Conservation (phyloP, 2,797 vertebrate species). For the Anolis apletophallus region DNA sequence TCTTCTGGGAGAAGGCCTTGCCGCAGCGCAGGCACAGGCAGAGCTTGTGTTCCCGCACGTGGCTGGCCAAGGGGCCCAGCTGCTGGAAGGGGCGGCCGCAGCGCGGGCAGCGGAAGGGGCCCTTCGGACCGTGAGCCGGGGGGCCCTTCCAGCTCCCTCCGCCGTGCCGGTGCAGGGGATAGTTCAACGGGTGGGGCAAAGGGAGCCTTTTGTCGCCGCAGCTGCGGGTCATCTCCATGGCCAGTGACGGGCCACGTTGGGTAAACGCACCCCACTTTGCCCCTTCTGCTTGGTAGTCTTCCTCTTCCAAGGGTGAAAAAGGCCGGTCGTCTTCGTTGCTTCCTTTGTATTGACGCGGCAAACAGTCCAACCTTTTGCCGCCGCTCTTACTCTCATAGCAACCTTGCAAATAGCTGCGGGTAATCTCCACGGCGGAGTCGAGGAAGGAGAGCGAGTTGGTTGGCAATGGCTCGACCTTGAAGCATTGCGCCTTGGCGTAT, state of each 20-base stretch:
- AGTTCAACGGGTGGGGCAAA: too few relatives aligned
- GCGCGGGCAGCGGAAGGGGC: conserved; percentile 74
- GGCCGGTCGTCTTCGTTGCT: too few relatives aligned
- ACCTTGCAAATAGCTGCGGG: conserved; percentile 30
- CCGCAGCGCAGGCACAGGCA: conserved; percentile 77
- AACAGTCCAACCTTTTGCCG: conserved; percentile 23
- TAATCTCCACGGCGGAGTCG: conserved; percentile 22
- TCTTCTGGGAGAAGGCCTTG: conserved; percentile 75
- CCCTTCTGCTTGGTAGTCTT: conserved; percentile 19
- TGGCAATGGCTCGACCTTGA: too few relatives aligned
- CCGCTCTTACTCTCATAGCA: conserved; percentile 27
- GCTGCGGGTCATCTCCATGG: too few relatives aligned
- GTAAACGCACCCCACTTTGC: too few relatives aligned
- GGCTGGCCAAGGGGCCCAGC: conserved; percentile 71
- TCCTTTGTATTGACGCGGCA: neutral
- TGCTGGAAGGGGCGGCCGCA: conserved; percentile 78
- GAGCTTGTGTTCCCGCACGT: conserved; percentile 77
- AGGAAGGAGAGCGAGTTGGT: neutral
- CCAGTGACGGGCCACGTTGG: too few relatives aligned
- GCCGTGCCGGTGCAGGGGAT: too few relatives aligned
- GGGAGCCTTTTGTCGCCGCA: too few relatives aligned
- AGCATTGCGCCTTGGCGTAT: too few relatives aligned
- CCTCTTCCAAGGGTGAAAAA: too few relatives aligned
- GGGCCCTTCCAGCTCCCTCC: too few relatives aligned
- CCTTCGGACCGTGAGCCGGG: conserved; percentile 56